Percentiles rank a stretch among this genome's conserved stretches.
Evolutionary conservation across 2,888 invertebrate species (phyloP).

Genomic region (Silvanus unidentatus): DNA sequence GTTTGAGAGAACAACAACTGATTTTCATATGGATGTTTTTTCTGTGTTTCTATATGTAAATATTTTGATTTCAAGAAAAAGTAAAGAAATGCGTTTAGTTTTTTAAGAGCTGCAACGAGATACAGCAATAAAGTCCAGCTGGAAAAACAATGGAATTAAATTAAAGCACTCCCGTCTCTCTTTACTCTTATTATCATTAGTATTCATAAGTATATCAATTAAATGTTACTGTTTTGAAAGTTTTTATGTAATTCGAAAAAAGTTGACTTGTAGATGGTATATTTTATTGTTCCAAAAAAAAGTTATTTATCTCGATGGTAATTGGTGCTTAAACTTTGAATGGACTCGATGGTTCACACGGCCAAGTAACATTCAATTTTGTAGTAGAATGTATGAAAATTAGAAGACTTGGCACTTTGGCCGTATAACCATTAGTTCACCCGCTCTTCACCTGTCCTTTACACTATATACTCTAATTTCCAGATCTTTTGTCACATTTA

Average conservation of each 20-base stretch:
- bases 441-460: slow-evolving; percentile 28
- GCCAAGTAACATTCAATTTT: slow-evolving; percentile 7
- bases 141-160: too few relatives aligned
- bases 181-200: slow-evolving; percentile 18
- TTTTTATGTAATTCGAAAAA: slow-evolving; percentile 44
- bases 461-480: slow-evolving; percentile 3
- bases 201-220: slow-evolving; percentile 37
- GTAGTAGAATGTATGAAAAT: slow-evolving; percentile 5
- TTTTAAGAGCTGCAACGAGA: too few relatives aligned
- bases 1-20: too few relatives aligned
- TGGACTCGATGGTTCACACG: slow-evolving; percentile 2
- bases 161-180: too few relatives aligned
- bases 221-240: slow-evolving; percentile 47
- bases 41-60: too few relatives aligned
- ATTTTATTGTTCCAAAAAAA: slow-evolving; percentile 37
- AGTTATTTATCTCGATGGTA: slow-evolving; percentile 36
- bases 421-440: slow-evolving; percentile 10
- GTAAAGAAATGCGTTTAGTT: too few relatives aligned
- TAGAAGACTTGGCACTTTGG: slow-evolving; percentile 5
- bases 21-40: too few relatives aligned
- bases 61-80: too few relatives aligned
- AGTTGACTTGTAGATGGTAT: slow-evolving; percentile 32
- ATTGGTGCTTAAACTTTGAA: slow-evolving; percentile 37
- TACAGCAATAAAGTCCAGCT: too few relatives aligned
- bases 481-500: too few relatives aligned